Evolutionary conservation across 2,888 invertebrate species (phyloP).

Genomic region (Epinotia demarniana): DNA sequence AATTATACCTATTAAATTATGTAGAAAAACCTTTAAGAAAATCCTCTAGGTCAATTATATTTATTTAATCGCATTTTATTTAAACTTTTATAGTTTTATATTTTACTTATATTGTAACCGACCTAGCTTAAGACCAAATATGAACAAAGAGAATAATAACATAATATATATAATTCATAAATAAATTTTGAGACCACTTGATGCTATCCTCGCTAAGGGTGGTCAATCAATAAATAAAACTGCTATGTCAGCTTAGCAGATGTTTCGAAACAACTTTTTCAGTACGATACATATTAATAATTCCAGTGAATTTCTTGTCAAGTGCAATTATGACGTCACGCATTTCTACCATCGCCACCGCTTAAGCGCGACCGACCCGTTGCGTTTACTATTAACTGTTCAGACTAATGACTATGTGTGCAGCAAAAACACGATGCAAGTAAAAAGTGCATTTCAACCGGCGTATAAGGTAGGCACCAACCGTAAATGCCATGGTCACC

Average conservation of each 20-base stretch:
- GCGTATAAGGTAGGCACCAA: slow-evolving; percentile 73
- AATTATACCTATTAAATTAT: too few relatives aligned
- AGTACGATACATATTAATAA: slow-evolving; percentile 12
- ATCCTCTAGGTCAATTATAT: too few relatives aligned
- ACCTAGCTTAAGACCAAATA: too few relatives aligned
- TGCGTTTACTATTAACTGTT: slow-evolving; percentile 61
- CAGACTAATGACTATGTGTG: slow-evolving; percentile 60
- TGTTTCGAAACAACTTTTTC: slow-evolving; percentile 11
- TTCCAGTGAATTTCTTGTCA: slow-evolving; percentile 19
- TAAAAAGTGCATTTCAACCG: slow-evolving; percentile 73
- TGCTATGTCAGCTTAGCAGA: slow-evolving; percentile 17
- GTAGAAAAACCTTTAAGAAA: too few relatives aligned
- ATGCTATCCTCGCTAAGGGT: too few relatives aligned
- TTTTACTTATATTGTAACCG: too few relatives aligned
- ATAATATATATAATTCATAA: too few relatives aligned
- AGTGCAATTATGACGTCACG: slow-evolving; percentile 43
- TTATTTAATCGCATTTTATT: too few relatives aligned
- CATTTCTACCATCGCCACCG: slow-evolving; percentile 33
- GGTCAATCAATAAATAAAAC: not conserved
- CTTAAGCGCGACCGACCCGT: slow-evolving; percentile 53
- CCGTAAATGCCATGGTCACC: slow-evolving; percentile 83
- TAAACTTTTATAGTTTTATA: too few relatives aligned
- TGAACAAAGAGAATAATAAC: too few relatives aligned
- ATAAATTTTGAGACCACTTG: too few relatives aligned
- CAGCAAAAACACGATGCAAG: slow-evolving; percentile 50